Conservation (phyloP, 2,113 vertebrate species). For the Spea multiplicata region DNA sequence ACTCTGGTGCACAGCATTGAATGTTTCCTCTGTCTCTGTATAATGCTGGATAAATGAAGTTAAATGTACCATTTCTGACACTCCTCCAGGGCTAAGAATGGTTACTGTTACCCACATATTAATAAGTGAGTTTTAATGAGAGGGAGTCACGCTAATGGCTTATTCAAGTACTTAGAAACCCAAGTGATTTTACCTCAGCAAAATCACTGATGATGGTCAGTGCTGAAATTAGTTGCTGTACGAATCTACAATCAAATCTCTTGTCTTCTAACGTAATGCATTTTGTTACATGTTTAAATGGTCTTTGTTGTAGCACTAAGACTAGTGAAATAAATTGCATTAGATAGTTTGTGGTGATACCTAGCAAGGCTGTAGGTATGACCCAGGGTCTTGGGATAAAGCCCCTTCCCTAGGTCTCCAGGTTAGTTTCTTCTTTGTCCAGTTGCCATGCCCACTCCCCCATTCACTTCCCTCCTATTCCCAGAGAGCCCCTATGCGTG, state of each 20-base stretch:
- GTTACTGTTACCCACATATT: slow-evolving; percentile 58
- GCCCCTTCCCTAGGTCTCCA: no score
- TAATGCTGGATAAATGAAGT: slow-evolving; percentile 58
- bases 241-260: neutral
- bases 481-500: no score
- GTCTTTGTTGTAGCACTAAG: neutral
- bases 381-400: no score
- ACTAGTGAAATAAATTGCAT: slow-evolving; percentile 20
- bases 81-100: slow-evolving; percentile 64
- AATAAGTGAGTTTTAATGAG: slow-evolving; percentile 68
- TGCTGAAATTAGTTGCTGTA: slow-evolving; percentile 51
- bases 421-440: no score
- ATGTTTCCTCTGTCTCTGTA: slow-evolving; percentile 50
- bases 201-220: slow-evolving; percentile 52
- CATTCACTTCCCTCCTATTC: no score
- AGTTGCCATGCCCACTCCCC: no score
- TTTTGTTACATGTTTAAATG: slow-evolving; percentile 32
- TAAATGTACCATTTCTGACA: slow-evolving; percentile 62
- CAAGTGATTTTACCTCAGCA: slow-evolving; percentile 56
- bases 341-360: neutral
- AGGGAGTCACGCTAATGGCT: slow-evolving; percentile 63
- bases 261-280: neutral
- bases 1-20: slow-evolving; percentile 39
- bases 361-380: no score
- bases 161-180: slow-evolving; percentile 61